These are phyloP conservation scores for Auanema sp. DNA, from an alignment of 2,888 invertebrate genomes.

Conservation along the genomic window DNA sequence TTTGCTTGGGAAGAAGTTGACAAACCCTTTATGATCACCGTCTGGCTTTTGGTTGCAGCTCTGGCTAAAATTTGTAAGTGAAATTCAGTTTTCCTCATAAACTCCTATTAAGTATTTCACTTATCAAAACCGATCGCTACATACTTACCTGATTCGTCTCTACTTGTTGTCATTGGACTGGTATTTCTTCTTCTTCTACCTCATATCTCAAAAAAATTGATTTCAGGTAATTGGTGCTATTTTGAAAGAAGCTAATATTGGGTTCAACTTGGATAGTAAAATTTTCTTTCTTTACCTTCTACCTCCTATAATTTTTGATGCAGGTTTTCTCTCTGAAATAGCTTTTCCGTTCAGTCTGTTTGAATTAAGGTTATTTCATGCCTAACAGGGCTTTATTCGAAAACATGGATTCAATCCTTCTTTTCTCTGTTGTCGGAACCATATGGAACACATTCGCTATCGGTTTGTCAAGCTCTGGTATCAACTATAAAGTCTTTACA, in stretches of 20 bases:
- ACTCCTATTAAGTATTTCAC: conserved; percentile 33
- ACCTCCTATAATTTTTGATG: conserved; percentile 96
- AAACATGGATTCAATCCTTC: conserved; percentile 89
- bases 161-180: conserved; percentile 91
- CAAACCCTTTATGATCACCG: conserved; percentile 19
- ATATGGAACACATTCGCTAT: conserved; percentile 83
- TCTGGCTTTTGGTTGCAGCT: conserved; percentile 20
- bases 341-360: not conserved
- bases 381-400: conserved; percentile 95
- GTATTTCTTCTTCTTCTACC: conserved; percentile 7
- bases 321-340: conserved; percentile 64
- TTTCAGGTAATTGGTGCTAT: conserved; percentile 18
- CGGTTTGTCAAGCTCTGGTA: conserved; percentile 10
- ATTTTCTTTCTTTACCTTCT: conserved; percentile 96
- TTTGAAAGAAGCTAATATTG: conserved; percentile 10
- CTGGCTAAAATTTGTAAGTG: conserved; percentile 21
- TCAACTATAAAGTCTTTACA: not conserved
- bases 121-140: conserved; percentile 35
- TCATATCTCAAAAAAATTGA: not conserved
- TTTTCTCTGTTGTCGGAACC: conserved; percentile 88
- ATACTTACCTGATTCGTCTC: conserved; percentile 89
- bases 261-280: conserved; percentile 67
- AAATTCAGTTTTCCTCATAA: no score
- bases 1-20: conserved; percentile 14
- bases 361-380: conserved; percentile 87